These are phyloP conservation scores for Camponotus pennsylvanicus DNA, from an alignment of 1,140 invertebrate genomes.

Conservation along the genomic window DNA sequence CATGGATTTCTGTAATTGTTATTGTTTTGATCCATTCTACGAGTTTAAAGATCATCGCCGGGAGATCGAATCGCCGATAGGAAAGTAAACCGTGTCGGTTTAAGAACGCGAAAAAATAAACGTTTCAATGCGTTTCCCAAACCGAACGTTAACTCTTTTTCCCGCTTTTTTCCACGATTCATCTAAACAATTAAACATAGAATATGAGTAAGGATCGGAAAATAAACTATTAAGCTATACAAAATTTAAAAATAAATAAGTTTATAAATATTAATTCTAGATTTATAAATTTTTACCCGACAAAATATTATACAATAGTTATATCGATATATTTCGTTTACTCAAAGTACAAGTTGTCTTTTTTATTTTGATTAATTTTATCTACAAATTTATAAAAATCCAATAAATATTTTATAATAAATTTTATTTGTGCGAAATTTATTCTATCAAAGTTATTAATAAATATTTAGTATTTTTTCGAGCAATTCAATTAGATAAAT, in stretches of 20 bases:
- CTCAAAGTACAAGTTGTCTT: not conserved
- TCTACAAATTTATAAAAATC: not conserved
- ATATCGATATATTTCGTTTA: not conserved
- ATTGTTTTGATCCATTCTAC: not conserved
- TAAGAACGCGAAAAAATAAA: not conserved
- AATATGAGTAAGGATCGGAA: not conserved
- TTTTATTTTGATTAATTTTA: not conserved
- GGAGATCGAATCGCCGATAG: not conserved
- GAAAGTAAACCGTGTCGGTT: slow-evolving; percentile 23
- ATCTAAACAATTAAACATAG: not conserved
- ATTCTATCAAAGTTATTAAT: not conserved
- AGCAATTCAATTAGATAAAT: not conserved
- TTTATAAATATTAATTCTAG: not conserved
- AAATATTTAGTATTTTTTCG: not conserved
- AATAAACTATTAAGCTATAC: not conserved
- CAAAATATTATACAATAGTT: not conserved
- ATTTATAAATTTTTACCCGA: not conserved
- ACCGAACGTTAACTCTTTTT: not conserved
- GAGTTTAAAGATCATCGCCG: too few species aligned
- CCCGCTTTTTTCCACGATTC: not conserved
- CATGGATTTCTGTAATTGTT: not conserved
- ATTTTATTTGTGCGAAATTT: not conserved
- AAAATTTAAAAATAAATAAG: not conserved
- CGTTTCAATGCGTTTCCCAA: not conserved
- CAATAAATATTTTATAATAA: not conserved